Percentiles rank a stretch among this genome's conserved stretches.
Conservation (phyloP, 1,140 invertebrate genomes). For the Pachypeltis micranthus region DNA sequence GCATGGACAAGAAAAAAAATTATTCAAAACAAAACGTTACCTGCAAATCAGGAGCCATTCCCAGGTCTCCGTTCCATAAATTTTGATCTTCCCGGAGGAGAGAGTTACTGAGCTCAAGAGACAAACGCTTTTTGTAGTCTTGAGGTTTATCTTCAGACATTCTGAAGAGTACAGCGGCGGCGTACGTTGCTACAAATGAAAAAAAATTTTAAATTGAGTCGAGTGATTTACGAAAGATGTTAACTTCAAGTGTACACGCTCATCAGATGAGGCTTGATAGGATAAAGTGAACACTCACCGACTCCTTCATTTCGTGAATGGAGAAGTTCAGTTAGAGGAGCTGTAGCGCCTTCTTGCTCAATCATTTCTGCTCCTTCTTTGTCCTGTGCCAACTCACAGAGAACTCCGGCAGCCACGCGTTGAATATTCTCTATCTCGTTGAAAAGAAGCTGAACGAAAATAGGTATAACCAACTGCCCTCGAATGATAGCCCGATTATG, state of each 20-base stretch:
- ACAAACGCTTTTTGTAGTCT: constrained; percentile 93
- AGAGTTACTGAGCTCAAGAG: constrained; percentile 89
- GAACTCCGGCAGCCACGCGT: constrained; percentile 86
- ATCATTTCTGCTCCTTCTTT: constrained; percentile 96
- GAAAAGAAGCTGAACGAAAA: constrained; percentile 76
- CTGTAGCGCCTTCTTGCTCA: constrained; percentile 91
- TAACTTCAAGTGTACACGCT: no score
- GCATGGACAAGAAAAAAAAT: no score
- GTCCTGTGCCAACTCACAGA: constrained; percentile 90
- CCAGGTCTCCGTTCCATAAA: constrained; percentile 70
- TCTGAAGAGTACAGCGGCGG: constrained; percentile 89
- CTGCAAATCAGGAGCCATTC: constrained; percentile 75
- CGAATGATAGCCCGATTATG: constrained; percentile 87
- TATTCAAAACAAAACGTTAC: constrained; percentile 39
- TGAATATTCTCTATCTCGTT: constrained; percentile 97
- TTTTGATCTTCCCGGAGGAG: constrained; percentile 76
- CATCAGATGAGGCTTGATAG: no score
- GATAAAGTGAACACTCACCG: no score
- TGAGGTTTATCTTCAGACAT: constrained; percentile 98
- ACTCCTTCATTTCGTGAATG: constrained; percentile 84
- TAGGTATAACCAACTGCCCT: constrained; percentile 82
- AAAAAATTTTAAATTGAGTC: no score
- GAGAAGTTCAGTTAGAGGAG: constrained; percentile 85
- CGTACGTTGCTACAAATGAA: constrained; percentile 72
- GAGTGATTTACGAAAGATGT: no score